These are phyloP conservation scores for Macrostomum lignano DNA, from an alignment of 1,140 invertebrate species.

Conservation along the genomic window DNA sequence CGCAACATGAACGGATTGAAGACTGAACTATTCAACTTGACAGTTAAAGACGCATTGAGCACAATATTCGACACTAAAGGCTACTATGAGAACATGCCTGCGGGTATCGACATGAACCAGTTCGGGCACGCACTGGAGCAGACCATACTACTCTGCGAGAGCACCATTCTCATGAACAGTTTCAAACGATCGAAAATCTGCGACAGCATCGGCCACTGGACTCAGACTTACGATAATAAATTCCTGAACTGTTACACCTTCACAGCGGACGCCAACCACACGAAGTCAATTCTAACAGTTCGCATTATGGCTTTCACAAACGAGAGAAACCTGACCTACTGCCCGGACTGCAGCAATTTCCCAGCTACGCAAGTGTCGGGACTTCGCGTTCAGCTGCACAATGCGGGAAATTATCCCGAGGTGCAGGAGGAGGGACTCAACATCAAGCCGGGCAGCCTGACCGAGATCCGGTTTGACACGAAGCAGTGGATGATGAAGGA, in stretches of 20 bases:
- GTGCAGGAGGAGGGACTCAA: background rate
- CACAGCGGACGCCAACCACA: background rate
- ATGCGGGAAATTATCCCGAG: constrained; percentile 1
- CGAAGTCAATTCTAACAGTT: background rate
- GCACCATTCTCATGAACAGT: background rate
- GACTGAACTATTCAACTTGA: background rate
- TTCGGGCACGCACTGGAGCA: background rate
- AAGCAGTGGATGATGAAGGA: constrained; percentile 2
- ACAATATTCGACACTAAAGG: too few species aligned
- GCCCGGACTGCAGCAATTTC: constrained; percentile 1
- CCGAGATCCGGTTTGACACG: background rate
- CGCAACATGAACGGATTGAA: background rate
- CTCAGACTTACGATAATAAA: background rate
- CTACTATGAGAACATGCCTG: background rate
- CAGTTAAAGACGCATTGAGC: too few species aligned
- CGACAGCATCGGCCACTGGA: background rate
- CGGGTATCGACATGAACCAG: background rate
- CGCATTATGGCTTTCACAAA: background rate
- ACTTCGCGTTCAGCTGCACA: background rate
- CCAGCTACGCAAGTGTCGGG: background rate
- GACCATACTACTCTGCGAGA: background rate
- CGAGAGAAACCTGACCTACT: background rate
- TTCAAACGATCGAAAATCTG: background rate
- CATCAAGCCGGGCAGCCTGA: background rate
- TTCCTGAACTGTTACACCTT: constrained; percentile 2